Base-by-base conservation (phyloP, 2,888 invertebrate species). In the Drosophila quinaria region DNA sequence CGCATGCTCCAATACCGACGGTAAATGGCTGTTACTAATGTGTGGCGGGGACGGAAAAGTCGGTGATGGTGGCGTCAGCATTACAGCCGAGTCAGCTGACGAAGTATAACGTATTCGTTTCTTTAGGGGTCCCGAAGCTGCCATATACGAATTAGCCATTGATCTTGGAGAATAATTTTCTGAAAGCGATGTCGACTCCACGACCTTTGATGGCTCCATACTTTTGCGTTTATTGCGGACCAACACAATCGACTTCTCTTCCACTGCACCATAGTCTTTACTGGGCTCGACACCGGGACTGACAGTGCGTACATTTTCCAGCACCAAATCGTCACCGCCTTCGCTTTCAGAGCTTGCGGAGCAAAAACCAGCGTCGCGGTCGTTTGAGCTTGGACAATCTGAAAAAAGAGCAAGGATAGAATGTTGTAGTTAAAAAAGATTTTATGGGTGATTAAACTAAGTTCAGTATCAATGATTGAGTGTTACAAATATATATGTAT, bases 341-440 rank as follows among this genome's bases (percentile, higher is more conserved):
- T 93, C 93, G 54, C 84, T 84, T 58, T 89, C 84, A 3, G 93
- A 93, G 65, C 93, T 92, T 3, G 95, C 96, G 1, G 96, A 96
- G 74, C 95, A 96, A 92, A 96, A 96, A 52, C 95, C 96, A 4
- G 96, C 95, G 90, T 96, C 96, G 60, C 92, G 92, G 80, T 93
- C 93, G 54, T 91, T 91, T 51, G 92, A 92, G 72, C 91, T 90
- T 61, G 92, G 91, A 46, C 91, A 92, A 86, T 91, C 92, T 93
- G 73, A 62, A 91, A 92, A 25, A 72, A 65, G 52, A 67, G 55
- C 66, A 77, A 44, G 49, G 58, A 67, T 58, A 47, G 31, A 52
- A 35, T 41, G 15, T 13, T 15, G 15, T 13, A 41, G 17, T 33
- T 33, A 33, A 15, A 4, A 37, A 22, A 22, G 22, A 5, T n/a